A percentile compares a stretch with the other conserved stretches of the same genome.
Conservation (phyloP, 1,140 invertebrate genomes). For the Drosophila arizonae region DNA sequence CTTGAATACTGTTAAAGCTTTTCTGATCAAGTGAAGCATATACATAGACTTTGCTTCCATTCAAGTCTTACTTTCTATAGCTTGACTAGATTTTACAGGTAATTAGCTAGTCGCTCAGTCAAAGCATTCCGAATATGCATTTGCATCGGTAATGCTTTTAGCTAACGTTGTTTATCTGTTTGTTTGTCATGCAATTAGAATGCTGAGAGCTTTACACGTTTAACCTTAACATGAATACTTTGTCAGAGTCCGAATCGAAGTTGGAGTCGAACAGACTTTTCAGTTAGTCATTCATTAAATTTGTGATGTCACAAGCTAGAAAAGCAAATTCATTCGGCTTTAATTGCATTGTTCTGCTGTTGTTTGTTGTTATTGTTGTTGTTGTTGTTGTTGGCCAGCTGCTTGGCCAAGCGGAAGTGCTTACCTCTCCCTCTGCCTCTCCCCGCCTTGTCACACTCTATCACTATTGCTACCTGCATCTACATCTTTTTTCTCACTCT, state of each 20-base stretch:
- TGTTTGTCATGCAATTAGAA: constrained; percentile 50
- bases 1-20: no score
- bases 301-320: constrained; percentile 33
- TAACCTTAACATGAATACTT: constrained; percentile 74
- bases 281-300: constrained; percentile 42
- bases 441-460: background rate
- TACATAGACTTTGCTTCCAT: no score
- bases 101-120: background rate
- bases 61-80: no score
- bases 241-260: constrained; percentile 18
- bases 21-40: no score
- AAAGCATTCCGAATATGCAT: background rate
- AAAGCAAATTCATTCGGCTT: constrained; percentile 36
- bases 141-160: constrained; percentile 9
- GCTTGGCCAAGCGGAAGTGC: constrained; percentile 48
- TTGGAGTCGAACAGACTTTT: constrained; percentile 27
- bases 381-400: constrained; percentile 23
- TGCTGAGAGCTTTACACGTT: constrained; percentile 61
- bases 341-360: constrained; percentile 14
- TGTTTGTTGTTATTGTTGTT: constrained; percentile 17
- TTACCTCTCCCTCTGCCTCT: constrained; percentile 8
- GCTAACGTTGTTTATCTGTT: no score
- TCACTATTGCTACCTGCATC: background rate
- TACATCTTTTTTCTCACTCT: background rate
- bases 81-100: background rate